Percentiles rank a stretch among this genome's conserved stretches.
Conservation (phyloP, 2,888 invertebrate genomes). For the Leptinotarsa peninsularis region DNA sequence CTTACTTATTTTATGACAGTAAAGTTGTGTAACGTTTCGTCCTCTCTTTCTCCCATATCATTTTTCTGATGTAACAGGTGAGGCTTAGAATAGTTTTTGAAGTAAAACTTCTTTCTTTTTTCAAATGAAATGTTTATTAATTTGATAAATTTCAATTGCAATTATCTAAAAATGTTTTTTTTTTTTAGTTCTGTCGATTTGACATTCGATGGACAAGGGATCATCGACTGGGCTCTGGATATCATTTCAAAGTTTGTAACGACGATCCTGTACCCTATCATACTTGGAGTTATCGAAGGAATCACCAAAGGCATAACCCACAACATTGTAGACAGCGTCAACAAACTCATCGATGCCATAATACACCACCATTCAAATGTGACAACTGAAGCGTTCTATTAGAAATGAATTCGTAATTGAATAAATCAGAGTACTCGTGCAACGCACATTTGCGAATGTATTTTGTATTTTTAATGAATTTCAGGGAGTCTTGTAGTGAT, state of each 20-base stretch:
- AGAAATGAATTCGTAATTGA: not conserved
- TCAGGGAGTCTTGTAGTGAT: no score
- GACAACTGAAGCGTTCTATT: not conserved
- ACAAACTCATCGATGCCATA: slow-evolving; percentile 35
- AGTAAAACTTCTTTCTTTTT: no score
- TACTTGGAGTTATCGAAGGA: slow-evolving; percentile 40
- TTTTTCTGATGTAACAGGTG: no score
- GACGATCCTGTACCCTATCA: slow-evolving; percentile 42
- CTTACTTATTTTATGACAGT: no score
- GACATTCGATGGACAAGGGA: slow-evolving; percentile 33
- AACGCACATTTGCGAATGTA: not conserved
- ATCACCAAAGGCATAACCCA: slow-evolving; percentile 36
- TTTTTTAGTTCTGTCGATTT: slow-evolving; percentile 34
- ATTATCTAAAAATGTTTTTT: not conserved
- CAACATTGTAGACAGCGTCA: slow-evolving; percentile 34
- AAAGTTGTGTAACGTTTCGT: no score
- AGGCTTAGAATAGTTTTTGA: no score
- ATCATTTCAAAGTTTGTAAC: slow-evolving; percentile 45
- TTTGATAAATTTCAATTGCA: no score
- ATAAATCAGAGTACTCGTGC: not conserved
- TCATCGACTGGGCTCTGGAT: slow-evolving; percentile 41
- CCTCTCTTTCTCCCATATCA: no score
- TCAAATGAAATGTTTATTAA: slow-evolving; percentile 51
- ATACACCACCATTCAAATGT: slow-evolving; percentile 21
- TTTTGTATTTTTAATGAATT: not conserved